Evolutionary conservation across 2,113 vertebrate genomes (phyloP).

Genomic region (Lepidothrix coronata): DNA sequence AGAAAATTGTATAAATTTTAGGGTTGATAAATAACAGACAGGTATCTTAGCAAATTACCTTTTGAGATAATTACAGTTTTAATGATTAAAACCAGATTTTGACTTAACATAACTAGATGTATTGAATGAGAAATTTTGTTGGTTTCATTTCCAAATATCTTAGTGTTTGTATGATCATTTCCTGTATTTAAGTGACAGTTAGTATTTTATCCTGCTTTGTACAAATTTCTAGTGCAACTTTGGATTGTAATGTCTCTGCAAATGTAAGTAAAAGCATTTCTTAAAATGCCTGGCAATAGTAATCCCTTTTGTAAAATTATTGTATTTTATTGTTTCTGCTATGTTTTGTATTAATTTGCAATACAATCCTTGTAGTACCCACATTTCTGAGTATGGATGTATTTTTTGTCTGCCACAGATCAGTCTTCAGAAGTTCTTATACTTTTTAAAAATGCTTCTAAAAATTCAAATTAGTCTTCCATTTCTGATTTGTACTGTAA

Average conservation of each 20-base stretch:
- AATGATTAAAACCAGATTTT: neutral
- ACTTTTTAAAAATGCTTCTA: neutral
- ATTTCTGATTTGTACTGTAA: neutral
- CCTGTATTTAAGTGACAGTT: neutral
- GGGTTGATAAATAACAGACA: neutral
- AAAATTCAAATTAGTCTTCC: neutral
- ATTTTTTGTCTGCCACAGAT: neutral
- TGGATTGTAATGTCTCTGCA: neutral
- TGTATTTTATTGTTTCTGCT: neutral
- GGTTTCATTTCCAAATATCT: neutral
- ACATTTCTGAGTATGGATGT: neutral
- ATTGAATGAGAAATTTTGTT: neutral
- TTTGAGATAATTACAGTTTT: neutral
- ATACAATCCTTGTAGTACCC: neutral
- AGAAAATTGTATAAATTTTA: neutral
- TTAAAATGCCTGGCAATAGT: neutral
- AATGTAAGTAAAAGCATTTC: conserved; percentile 9
- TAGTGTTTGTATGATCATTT: neutral
- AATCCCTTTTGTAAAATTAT: neutral
- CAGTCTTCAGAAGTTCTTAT: neutral
- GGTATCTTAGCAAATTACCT: neutral
- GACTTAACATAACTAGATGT: neutral
- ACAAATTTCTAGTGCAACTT: neutral
- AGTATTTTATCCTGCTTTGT: neutral
- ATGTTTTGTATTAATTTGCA: neutral